phyloP scores from a whole-genome alignment of 2,113 vertebrate genomes.

The Petromus typicus region DNA sequence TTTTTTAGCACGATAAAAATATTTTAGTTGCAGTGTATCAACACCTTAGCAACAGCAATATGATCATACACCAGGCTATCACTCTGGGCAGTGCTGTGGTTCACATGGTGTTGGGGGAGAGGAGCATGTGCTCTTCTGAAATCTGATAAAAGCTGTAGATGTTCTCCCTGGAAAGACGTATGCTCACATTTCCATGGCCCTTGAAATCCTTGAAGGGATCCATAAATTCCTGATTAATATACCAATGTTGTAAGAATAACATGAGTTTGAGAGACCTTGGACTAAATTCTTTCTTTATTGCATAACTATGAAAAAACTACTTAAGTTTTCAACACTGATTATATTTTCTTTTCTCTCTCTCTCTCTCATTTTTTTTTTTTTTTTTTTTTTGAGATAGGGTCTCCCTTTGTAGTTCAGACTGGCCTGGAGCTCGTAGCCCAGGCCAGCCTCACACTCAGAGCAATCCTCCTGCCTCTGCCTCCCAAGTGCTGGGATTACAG shows the following conservation, averaged over 20 bases:
- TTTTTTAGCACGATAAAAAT: not conserved
- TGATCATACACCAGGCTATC: not conserved
- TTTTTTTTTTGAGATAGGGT: no score
- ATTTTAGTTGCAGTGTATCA: not conserved
- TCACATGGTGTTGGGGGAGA: not conserved
- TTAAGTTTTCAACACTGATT: no score
- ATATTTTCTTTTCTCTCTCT: no score
- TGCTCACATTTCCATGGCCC: not conserved
- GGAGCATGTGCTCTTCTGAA: not conserved
- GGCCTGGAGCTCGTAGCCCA: no score
- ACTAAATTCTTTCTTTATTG: not conserved
- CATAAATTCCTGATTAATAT: not conserved
- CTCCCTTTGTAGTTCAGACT: no score
- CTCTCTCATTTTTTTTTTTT: no score
- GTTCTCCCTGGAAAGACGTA: not conserved
- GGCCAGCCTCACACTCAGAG: no score
- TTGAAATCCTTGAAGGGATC: not conserved
- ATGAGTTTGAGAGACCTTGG: not conserved
- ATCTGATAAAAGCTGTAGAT: not conserved
- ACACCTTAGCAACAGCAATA: not conserved
- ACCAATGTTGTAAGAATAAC: not conserved
- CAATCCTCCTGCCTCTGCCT: no score
- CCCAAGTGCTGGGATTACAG: no score
- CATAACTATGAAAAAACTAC: not conserved
- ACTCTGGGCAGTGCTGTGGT: not conserved